Conservation (phyloP, 2,888 invertebrate species). For the Sylvicola fuscatus region DNA sequence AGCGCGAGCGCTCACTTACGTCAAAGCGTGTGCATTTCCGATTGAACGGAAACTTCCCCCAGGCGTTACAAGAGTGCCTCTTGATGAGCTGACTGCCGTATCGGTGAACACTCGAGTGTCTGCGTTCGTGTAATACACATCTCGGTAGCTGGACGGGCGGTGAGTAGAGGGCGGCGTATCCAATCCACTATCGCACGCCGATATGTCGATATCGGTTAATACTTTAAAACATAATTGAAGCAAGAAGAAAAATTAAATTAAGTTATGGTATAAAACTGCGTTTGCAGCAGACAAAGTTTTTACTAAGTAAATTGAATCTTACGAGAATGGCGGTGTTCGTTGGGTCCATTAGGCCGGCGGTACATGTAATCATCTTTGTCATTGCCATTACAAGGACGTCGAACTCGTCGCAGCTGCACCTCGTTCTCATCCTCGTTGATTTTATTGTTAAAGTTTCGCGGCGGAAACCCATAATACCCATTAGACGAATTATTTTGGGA, state of each 20-base stretch:
- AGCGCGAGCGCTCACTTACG: no score
- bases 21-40: conserved; percentile 4
- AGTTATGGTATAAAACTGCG: no score
- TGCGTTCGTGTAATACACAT: conserved; percentile 13
- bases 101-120: conserved; percentile 11
- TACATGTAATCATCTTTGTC: conserved; percentile 23
- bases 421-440: conserved; percentile 23
- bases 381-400: conserved; percentile 2
- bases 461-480: conserved; percentile 1
- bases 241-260: not conserved
- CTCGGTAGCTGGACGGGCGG: conserved; percentile 24
- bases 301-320: conserved; percentile 6
- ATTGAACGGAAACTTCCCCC: conserved; percentile 19
- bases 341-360: conserved; percentile 22
- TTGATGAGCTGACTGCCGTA: conserved; percentile 22
- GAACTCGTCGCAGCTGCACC: conserved; percentile 19
- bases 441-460: conserved; percentile 21
- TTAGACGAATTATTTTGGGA: not conserved
- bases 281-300: no score
- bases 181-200: conserved; percentile 27
- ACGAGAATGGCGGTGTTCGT: conserved; percentile 25
- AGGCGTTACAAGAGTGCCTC: conserved; percentile 21
- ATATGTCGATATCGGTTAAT: conserved; percentile 35
- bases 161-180: conserved; percentile 27
- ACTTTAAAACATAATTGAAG: conserved; percentile 20